These are phyloP conservation scores for Nephrotoma flavescens DNA, from an alignment of 2,888 invertebrate species.

Conservation along the genomic window DNA sequence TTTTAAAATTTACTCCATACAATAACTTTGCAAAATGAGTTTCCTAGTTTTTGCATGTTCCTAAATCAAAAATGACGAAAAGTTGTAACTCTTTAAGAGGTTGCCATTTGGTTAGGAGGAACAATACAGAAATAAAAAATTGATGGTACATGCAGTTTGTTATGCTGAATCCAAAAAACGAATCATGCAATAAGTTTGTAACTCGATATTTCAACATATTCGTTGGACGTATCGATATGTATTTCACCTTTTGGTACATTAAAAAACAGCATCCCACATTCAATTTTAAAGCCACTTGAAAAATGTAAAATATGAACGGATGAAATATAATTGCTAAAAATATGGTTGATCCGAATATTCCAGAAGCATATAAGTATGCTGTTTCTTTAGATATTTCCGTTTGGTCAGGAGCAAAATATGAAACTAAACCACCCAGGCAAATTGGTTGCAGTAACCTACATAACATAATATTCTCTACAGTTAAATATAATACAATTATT, in stretches of 20 bases:
- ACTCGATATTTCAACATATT: too few relatives aligned
- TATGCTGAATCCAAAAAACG: too few relatives aligned
- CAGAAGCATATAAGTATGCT: slow-evolving; percentile 51
- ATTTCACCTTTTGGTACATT: slow-evolving; percentile 3
- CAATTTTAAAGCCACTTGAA: slow-evolving; percentile 54
- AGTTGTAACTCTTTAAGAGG: too few relatives aligned
- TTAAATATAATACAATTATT: slow-evolving; percentile 2
- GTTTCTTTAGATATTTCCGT: slow-evolving; percentile 34
- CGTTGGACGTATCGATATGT: too few relatives aligned
- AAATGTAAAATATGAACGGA: slow-evolving; percentile 55
- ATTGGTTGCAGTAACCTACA: slow-evolving; percentile 47
- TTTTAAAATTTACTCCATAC: too few relatives aligned
- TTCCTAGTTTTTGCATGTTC: too few relatives aligned
- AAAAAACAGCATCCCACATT: slow-evolving; percentile 41
- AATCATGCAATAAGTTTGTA: too few relatives aligned
- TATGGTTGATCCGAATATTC: slow-evolving; percentile 42
- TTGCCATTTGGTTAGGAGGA: too few relatives aligned
- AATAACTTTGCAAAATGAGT: too few relatives aligned
- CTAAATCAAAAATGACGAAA: too few relatives aligned
- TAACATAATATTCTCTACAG: not conserved
- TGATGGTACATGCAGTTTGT: too few relatives aligned
- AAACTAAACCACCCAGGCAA: slow-evolving; percentile 49
- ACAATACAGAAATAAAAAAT: too few relatives aligned
- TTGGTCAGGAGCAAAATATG: slow-evolving; percentile 41
- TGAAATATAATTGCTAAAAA: slow-evolving; percentile 47